Conservation (phyloP, 2,113 vertebrate genomes). For the Saguinus imperator region DNA sequence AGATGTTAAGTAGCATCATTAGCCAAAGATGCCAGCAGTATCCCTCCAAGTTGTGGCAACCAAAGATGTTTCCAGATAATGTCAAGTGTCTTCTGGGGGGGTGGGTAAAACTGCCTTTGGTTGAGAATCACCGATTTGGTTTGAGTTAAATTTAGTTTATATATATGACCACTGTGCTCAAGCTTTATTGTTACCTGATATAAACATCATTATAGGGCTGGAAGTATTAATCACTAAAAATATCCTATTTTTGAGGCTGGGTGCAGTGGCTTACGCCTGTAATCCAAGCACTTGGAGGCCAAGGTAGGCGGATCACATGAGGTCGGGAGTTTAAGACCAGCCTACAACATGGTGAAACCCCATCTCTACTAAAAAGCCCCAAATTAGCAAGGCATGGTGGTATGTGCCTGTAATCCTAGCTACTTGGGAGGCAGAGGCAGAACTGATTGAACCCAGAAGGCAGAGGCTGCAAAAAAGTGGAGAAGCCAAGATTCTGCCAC, state of each 20-base stretch:
- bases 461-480: too few species aligned
- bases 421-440: too few species aligned
- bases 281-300: too few species aligned
- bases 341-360: too few species aligned
- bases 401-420: too few species aligned
- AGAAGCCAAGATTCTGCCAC: too few species aligned
- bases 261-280: too few species aligned
- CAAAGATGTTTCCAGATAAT: slow-evolving; percentile 9
- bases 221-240: slow-evolving; percentile 48
- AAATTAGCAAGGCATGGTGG: too few species aligned
- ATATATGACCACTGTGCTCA: neutral
- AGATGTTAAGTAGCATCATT: neutral
- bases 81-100: neutral
- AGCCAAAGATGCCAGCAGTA: neutral
- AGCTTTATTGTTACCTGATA: slow-evolving; percentile 46
- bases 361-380: too few species aligned
- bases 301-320: too few species aligned
- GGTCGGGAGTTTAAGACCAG: too few species aligned
- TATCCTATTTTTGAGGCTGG: neutral
- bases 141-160: slow-evolving; percentile 29
- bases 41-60: neutral
- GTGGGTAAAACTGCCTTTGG: neutral
- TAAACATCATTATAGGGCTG: slow-evolving; percentile 8
- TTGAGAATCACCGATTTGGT: slow-evolving; percentile 44
- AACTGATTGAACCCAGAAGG: too few species aligned